These are phyloP conservation scores for Spondyliosoma cantharus DNA, from an alignment of 2,797 vertebrate species.

Conservation along the genomic window DNA sequence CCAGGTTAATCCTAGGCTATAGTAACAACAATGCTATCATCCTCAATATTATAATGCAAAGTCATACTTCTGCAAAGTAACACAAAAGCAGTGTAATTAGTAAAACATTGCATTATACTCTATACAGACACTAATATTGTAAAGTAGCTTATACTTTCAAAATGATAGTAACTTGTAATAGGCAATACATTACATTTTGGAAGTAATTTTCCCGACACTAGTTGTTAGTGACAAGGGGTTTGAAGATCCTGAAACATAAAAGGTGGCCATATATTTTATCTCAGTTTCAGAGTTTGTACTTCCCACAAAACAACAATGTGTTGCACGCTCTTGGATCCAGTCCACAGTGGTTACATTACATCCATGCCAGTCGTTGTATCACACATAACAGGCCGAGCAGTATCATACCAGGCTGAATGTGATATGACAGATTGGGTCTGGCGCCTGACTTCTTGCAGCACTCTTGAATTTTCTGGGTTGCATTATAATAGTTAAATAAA, in stretches of 20 bases:
- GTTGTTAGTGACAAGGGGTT: neutral
- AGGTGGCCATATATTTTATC: neutral
- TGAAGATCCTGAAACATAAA: neutral
- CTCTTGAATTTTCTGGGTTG: constrained; percentile 32
- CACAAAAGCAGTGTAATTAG: too few species aligned
- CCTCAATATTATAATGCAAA: too few species aligned
- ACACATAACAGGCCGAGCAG: constrained; percentile 13
- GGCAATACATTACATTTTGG: too few species aligned
- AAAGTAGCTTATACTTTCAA: too few species aligned
- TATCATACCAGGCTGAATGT: neutral
- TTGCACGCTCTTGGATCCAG: neutral
- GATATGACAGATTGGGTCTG: constrained; percentile 36
- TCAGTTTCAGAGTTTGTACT: neutral
- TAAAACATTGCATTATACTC: too few species aligned
- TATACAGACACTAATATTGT: too few species aligned
- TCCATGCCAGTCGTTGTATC: neutral
- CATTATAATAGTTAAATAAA: constrained; percentile 22
- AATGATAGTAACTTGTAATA: too few species aligned
- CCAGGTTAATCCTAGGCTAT: too few species aligned
- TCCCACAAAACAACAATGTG: neutral
- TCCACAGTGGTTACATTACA: neutral
- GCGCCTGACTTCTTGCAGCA: constrained; percentile 16
- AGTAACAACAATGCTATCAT: too few species aligned
- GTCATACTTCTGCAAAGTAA: too few species aligned
- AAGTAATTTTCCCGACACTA: too few species aligned